Evolutionary conservation across 2,888 invertebrate species (phyloP).

Genomic region (Agonum fuliginosum): DNA sequence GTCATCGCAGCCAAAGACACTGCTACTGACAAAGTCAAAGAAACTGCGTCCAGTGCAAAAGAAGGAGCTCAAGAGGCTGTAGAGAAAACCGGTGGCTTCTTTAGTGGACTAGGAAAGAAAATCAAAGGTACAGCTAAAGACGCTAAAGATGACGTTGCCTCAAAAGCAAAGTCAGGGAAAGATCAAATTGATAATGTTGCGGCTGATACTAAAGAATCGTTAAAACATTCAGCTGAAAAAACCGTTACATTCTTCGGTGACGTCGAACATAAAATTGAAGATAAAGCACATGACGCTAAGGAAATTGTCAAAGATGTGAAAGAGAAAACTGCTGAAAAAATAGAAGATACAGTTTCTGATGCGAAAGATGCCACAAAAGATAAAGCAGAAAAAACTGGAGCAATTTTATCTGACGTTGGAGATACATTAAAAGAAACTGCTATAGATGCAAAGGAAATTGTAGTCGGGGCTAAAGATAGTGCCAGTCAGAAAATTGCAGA

Average conservation of each 20-base stretch:
- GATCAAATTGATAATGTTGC: conserved; percentile 35
- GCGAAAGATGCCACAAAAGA: conserved; percentile 65
- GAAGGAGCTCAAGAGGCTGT: conserved; percentile 36
- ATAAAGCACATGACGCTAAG: conserved; percentile 45
- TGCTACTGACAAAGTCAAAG: conserved; percentile 60
- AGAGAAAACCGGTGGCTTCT: conserved; percentile 58
- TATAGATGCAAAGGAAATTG: conserved; percentile 60
- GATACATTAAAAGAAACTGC: conserved; percentile 57
- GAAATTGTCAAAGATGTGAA: conserved; percentile 29
- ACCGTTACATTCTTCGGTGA: conserved; percentile 62
- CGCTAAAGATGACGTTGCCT: background rate
- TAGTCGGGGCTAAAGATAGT: background rate
- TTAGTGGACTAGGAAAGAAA: conserved; percentile 51
- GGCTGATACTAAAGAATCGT: background rate
- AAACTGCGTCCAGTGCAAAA: conserved; percentile 18
- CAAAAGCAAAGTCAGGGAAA: conserved; percentile 9
- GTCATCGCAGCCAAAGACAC: conserved; percentile 62
- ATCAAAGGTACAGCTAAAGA: conserved; percentile 27
- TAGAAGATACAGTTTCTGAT: no score
- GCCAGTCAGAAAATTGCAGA: no score
- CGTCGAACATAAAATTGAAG: conserved; percentile 55
- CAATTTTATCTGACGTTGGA: conserved; percentile 52
- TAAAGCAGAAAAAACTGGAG: conserved; percentile 59
- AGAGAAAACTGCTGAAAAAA: conserved; percentile 21
- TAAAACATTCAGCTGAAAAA: background rate